Percentiles rank a stretch among this genome's conserved stretches.
Evolutionary conservation across 2,888 invertebrate genomes (phyloP).

Genomic region (Cenopis cana): DNA sequence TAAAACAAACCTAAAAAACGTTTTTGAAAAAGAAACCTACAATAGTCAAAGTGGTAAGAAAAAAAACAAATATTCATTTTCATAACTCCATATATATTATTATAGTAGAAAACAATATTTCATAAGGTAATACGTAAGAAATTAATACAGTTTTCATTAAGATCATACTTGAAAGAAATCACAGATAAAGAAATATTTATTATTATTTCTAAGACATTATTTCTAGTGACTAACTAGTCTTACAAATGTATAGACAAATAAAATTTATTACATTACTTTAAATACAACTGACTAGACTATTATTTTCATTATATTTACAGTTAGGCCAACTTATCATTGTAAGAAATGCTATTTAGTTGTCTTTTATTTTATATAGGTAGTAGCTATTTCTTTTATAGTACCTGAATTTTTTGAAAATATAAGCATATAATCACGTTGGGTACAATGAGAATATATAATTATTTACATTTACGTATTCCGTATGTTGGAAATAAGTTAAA

Average conservation of each 20-base stretch:
- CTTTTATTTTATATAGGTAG: constrained; percentile 37
- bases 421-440: constrained; percentile 18
- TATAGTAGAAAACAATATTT: constrained; percentile 42
- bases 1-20: no score
- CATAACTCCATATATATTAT: constrained; percentile 38
- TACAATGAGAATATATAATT: constrained; percentile 15
- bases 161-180: constrained; percentile 31
- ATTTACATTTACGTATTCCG: neutral
- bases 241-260: constrained; percentile 44
- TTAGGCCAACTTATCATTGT: constrained; percentile 58
- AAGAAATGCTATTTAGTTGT: constrained; percentile 63
- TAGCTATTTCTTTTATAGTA: constrained; percentile 25
- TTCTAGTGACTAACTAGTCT: constrained; percentile 34
- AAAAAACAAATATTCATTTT: constrained; percentile 23
- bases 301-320: constrained; percentile 51
- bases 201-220: constrained; percentile 37
- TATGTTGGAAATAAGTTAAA: neutral
- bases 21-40: no score
- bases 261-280: constrained; percentile 52
- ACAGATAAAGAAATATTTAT: constrained; percentile 33
- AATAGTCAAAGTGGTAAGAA: neutral
- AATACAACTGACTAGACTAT: constrained; percentile 45
- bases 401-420: constrained; percentile 29
- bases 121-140: no score
- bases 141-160: constrained; percentile 34